Evolutionary conservation across 2,888 invertebrate species (phyloP), one percentile per base, ranked within the genome.

Genomic region (Piscicola geometra): DNA sequence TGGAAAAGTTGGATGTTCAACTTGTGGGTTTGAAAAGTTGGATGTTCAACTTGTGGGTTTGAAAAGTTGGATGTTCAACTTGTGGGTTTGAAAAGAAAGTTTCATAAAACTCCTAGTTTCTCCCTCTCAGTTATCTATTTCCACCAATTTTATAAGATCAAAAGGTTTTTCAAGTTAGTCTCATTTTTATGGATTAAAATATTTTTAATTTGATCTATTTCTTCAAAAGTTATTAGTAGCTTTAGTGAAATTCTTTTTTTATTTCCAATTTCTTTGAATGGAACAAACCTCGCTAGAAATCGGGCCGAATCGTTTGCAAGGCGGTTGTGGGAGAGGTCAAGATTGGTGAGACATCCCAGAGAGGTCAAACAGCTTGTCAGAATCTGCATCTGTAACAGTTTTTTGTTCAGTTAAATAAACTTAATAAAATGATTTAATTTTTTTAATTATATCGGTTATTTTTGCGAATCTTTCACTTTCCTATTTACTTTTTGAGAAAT

Each of bases 221-320:
- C 9, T 18, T 15, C n/a, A 25, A 18, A 18, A 18, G n/a, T 56
- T 9, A 5, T 15, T 5, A 56, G 9, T 15, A 47, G 12, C 21
- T 15, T 47, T 21, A 47, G 21, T 9, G 21, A 15, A 15, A 47
- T 15, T 15, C 50, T 47, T 47, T 47, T 47, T 47, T 47, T 47
- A 47, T 9, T 15, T 47, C n/a, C n/a, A n/a, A n/a, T n/a, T n/a
- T n/a, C n/a, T n/a, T n/a, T 15, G 21, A 47, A 47, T 21, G 9
- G 50, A 47, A 47, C 5, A 18, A 56, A 56, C 60, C n/a, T 56
- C 5, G 85, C 86, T 33, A 86, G 81, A n/a, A 85, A 86, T 69
- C 85, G 79, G 21, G 85, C 85, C 15, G 86, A 86, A 9, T 85
- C 79, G 78, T 86, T 85, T 36, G 84, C 81, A 70, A 86, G 85